Evolutionary conservation across 2,113 vertebrate species (phyloP), one percentile per base, ranked within the genome.

Genomic region (Mugil cephalus): DNA sequence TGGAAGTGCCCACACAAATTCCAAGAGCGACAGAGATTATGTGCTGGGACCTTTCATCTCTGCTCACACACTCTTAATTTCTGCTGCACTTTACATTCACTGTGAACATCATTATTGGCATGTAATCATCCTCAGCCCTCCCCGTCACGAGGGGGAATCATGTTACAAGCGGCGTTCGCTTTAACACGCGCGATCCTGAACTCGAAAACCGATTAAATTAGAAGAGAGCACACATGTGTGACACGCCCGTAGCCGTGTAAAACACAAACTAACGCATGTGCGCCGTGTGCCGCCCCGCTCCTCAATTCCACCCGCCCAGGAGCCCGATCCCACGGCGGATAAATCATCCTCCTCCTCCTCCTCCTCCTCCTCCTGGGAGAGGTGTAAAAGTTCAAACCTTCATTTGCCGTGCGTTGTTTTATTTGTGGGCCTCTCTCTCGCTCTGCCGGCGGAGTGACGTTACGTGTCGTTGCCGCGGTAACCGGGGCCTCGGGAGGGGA

Each of bases 401-500:
- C 51, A 47, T 70, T 86, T 73, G 48, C 48, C 10, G 18, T 42
- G 70, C 62, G 66, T 69, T 75, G 69, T 83, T 84, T 77, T 79
- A 66, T 69, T 61, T 70, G 43, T 54, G 36, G 1, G 12, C 65
- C 63, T 77, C 58, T 45, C 24, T 75, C 19, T 76, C 64, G 45
- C 18, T 7, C 43, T 42, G 46, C 66, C 54, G 61, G 51, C 11
- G 36, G 47, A 61, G 55, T 73, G 79, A 83, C 51, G 80, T 30
- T 86, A 78, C 79, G 73, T 90, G 83, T 84, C 73, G 84, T 69
- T 87, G 70, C 82, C 74, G 86, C 89, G 85, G 82, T 55, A 86
- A 90, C 88, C 1, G 53, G 45, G 52, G 65, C 48, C 55, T 45
- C 51, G 30, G 24, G 66, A 72, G 18, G 62, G 54, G 56, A 67